Percentiles rank a stretch among this genome's conserved stretches.
Evolutionary conservation across 1,140 invertebrate genomes (phyloP).

Genomic region (Rhagoletis zephyria): DNA sequence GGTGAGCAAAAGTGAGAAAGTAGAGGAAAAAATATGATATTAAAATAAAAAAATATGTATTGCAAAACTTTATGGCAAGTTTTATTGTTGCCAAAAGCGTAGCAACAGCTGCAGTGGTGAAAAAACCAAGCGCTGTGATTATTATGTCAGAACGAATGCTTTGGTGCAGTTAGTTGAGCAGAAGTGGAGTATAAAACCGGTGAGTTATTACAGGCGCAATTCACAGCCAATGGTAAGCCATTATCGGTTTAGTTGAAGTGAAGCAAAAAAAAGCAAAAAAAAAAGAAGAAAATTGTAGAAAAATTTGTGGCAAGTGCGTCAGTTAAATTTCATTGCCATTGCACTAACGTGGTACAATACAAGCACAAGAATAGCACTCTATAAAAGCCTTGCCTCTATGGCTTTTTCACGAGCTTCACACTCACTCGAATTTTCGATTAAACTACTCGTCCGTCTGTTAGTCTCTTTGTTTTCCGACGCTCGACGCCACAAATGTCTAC

Average conservation of each 20-base stretch:
- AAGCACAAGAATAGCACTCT: background rate
- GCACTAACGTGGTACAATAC: background rate
- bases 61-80: slow-evolving; percentile 8
- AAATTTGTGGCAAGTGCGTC: background rate
- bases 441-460: background rate
- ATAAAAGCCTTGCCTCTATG: background rate
- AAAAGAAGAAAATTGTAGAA: too few relatives aligned
- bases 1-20: background rate
- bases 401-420: background rate
- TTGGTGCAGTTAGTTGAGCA: background rate
- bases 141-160: slow-evolving; percentile 12
- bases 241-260: background rate
- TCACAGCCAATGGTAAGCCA: background rate
- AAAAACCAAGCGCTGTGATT: background rate
- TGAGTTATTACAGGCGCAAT: background rate
- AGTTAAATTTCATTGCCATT: slow-evolving; percentile 8
- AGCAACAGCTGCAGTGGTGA: background rate
- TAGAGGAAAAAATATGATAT: background rate
- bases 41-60: background rate
- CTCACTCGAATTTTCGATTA: slow-evolving; percentile 17
- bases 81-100: slow-evolving; percentile 17
- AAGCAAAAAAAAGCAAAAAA: background rate
- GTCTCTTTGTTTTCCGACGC: background rate
- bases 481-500: background rate
- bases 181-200: background rate